A percentile compares a stretch with the other conserved stretches of the same genome.
Conservation (phyloP, 2,888 invertebrate genomes). For the Tiliacea citrago region DNA sequence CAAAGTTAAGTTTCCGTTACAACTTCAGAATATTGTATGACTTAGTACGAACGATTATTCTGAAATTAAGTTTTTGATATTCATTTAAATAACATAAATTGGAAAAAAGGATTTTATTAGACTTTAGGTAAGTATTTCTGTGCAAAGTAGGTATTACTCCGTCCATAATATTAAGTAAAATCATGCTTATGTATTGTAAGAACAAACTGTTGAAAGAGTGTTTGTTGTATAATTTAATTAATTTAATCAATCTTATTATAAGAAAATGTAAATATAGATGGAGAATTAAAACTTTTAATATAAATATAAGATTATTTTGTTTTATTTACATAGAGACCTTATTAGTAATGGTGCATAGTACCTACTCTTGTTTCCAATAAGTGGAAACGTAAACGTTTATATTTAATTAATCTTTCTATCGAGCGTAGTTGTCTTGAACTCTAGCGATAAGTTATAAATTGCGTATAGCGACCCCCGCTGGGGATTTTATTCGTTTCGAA, state of each 20-base stretch:
- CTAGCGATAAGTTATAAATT: no score
- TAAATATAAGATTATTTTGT: conserved; percentile 13
- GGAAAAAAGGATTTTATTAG: background rate
- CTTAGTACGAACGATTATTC: background rate
- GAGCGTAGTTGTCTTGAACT: no score
- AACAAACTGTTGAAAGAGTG: conserved; percentile 38
- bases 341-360: no score
- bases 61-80: background rate
- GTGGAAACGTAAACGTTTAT: no score
- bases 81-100: background rate
- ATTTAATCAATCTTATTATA: conserved; percentile 50
- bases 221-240: conserved; percentile 51
- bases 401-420: no score
- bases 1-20: background rate
- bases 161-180: conserved; percentile 23
- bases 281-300: conserved; percentile 64
- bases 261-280: conserved; percentile 67
- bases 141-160: conserved; percentile 9
- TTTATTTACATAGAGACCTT: conserved; percentile 28
- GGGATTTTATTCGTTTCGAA: no score
- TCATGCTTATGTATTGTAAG: conserved; percentile 19
- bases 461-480: no score
- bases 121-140: background rate
- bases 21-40: background rate
- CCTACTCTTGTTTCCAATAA: no score